A percentile compares a stretch with the other conserved stretches of the same genome.
Conservation (phyloP, 1,140 invertebrate genomes). For the Plectrocnemia conspersa region DNA sequence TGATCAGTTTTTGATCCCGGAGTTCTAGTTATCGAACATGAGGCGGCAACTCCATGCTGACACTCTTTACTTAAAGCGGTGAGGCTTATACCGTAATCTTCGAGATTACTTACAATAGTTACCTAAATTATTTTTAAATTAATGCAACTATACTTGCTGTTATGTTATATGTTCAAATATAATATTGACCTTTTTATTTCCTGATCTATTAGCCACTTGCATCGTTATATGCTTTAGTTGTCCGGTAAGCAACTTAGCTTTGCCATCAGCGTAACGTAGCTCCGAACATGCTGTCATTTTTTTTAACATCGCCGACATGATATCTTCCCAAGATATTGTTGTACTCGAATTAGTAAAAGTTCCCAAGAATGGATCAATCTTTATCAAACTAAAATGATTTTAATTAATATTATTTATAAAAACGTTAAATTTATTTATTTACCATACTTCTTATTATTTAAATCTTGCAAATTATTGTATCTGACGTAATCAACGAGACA, state of each 20-base stretch:
- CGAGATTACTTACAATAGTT: slow-evolving; percentile 82
- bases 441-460: slow-evolving; percentile 37
- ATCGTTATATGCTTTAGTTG: slow-evolving; percentile 77
- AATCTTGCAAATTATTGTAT: slow-evolving; percentile 61
- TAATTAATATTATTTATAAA: slow-evolving; percentile 6
- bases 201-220: slow-evolving; percentile 67
- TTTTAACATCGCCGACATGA: slow-evolving; percentile 62
- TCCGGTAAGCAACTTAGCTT: slow-evolving; percentile 60
- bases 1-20: slow-evolving; percentile 72
- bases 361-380: slow-evolving; percentile 49
- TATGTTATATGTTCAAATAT: no score
- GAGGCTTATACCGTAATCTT: slow-evolving; percentile 77
- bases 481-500: slow-evolving; percentile 75
- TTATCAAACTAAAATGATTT: slow-evolving; percentile 43
- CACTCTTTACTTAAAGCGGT: slow-evolving; percentile 75
- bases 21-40: slow-evolving; percentile 72
- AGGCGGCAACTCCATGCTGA: slow-evolving; percentile 79
- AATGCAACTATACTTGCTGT: no score
- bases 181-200: slow-evolving; percentile 95
- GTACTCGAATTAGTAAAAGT: slow-evolving; percentile 41
- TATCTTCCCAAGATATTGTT: slow-evolving; percentile 64
- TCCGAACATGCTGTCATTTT: slow-evolving; percentile 75
- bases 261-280: slow-evolving; percentile 57
- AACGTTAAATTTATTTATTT: no score
- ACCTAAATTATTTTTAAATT: no score